Percentiles rank a stretch among this genome's conserved stretches.
Conservation (phyloP, 2,888 invertebrate species). For the Limnephilus rhombicus region DNA sequence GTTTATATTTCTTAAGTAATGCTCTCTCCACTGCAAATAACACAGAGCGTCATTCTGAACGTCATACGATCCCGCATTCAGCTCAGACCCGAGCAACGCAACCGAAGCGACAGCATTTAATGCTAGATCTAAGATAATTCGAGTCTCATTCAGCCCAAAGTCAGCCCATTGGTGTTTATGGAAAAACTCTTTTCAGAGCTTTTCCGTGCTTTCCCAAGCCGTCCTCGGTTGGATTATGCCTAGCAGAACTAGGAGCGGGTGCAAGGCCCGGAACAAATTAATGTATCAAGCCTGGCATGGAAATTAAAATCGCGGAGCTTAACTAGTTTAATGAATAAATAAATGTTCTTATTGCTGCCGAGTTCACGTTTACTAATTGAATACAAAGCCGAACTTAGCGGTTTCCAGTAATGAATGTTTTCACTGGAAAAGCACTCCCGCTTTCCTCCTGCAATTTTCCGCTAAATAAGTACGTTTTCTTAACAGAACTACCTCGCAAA, state of each 20-base stretch:
- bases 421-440: not conserved
- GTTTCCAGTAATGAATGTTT: conserved; percentile 23
- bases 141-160: conserved; percentile 61
- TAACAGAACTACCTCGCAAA: not conserved
- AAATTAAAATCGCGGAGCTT: conserved; percentile 40
- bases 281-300: conserved; percentile 34
- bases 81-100: conserved; percentile 29
- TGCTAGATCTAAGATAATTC: conserved; percentile 65
- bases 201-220: conserved; percentile 2
- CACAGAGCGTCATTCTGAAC: conserved; percentile 51
- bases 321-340: conserved; percentile 24
- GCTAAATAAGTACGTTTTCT: not conserved
- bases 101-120: conserved; percentile 54
- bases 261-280: conserved; percentile 50
- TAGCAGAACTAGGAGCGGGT: not conserved
- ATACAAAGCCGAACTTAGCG: conserved; percentile 24
- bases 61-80: conserved; percentile 51
- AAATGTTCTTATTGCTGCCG: conserved; percentile 32
- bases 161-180: conserved; percentile 51
- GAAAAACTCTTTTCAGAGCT: conserved; percentile 49
- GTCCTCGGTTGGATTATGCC: not conserved
- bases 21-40: conserved; percentile 22
- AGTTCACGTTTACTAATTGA: conserved; percentile 25
- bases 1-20: conserved; percentile 7
- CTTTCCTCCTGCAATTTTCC: not conserved